Evolutionary conservation across 2,888 invertebrate genomes (phyloP), one percentile per base, ranked within the genome.

Genomic region (Diachrysia chrysitis): DNA sequence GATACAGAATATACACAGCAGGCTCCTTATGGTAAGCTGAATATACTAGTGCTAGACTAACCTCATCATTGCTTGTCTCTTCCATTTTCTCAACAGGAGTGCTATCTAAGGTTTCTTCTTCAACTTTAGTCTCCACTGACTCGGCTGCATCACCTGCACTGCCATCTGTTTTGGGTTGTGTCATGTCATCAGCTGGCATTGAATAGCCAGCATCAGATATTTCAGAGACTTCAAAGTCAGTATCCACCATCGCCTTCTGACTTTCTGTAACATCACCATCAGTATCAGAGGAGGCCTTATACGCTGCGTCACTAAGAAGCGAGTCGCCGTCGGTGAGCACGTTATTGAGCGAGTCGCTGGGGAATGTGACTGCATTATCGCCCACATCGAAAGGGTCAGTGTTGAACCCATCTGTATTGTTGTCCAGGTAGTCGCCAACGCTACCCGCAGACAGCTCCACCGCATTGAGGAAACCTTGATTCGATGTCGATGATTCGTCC

Each of bases 361-460:
- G 91, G 75, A 93, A 95, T 25, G 90, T 93, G 25, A 94, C 93
- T 14, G 94, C 94, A 63, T 94, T 95, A 74, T 95, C 95, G 59
- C 94, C 95, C 64, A 94, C 93, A 83, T 94, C 95, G 73, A 95
- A 95, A 25, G 92, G 87, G 72, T 91, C 89, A 5, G 91, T 82
- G 76, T 92, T 92, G 79, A 94, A 95, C 37, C 89, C 88, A 29
- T 86, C 88, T 1, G 92, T 85, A 76, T 94, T 92, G 81, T 91
- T 92, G 69, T 93, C 94, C 70, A 95, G 86, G 78, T 95, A 94
- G 83, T 95, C 95, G 35, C 94, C 94, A 60, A 93, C 95, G 82
- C 95, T 95, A 72, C 92, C 92, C 56, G 93, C 87, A n/a, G 95
- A 95, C 73, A 95, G 84, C 80, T 95, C 95, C 54, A 93, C 94